Evolutionary conservation across 2,888 invertebrate species (phyloP).

Genomic region (Zootermopsis nevadensis): DNA sequence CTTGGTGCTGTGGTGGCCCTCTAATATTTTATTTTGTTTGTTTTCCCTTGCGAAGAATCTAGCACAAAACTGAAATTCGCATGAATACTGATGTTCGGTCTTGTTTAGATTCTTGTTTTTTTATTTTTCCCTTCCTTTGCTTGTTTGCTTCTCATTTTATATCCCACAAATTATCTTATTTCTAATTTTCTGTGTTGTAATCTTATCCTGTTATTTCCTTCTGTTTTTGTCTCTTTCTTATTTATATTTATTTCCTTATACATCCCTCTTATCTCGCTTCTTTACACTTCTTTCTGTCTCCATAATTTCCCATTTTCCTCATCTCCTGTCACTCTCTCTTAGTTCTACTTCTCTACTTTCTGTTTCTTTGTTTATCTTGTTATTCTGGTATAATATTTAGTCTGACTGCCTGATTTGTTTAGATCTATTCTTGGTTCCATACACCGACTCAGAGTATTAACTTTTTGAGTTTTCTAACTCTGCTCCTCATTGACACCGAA

Average conservation of each 20-base stretch:
- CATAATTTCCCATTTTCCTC: not conserved
- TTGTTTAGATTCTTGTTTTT: not conserved
- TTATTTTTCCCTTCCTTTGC: not conserved
- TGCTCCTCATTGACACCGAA: no score
- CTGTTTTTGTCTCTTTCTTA: not conserved
- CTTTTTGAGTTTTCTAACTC: no score
- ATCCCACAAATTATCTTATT: not conserved
- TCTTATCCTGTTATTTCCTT: not conserved
- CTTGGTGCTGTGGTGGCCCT: not conserved
- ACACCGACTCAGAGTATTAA: no score
- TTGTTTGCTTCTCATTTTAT: not conserved
- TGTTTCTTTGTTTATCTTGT: no score
- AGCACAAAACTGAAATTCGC: no score
- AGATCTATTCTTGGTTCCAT: no score
- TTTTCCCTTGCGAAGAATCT: not conserved
- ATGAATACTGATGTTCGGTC: no score
- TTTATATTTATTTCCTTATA: not conserved
- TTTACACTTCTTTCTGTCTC: not conserved
- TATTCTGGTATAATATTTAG: no score
- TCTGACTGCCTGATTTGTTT: no score
- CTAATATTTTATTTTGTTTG: not conserved
- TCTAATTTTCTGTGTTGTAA: not conserved
- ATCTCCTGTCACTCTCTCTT: not conserved
- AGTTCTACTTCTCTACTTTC: not conserved
- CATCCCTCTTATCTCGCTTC: not conserved